phyloP scores from a whole-genome alignment of 2,888 invertebrate genomes.

The Spisula solida region DNA sequence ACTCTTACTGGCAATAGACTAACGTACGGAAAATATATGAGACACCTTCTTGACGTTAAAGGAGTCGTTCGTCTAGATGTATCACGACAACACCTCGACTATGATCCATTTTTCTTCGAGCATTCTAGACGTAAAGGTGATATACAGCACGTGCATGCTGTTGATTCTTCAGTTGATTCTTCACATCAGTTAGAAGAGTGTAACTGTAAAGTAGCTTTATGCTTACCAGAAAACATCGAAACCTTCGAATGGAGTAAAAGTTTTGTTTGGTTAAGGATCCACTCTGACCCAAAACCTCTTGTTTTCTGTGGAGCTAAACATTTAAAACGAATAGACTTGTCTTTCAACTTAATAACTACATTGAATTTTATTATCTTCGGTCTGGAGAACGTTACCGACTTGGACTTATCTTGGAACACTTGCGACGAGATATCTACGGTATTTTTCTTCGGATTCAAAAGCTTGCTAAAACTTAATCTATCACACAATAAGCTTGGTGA shows the following conservation, averaged over 20 bases:
- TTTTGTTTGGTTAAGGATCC: constrained; percentile 42
- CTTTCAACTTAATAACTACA: constrained; percentile 57
- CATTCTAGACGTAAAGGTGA: constrained; percentile 2
- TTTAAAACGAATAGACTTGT: constrained; percentile 51
- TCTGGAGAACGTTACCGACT: constrained; percentile 36
- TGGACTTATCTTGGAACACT: constrained; percentile 65
- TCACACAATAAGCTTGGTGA: constrained; percentile 48
- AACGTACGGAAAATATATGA: constrained; percentile 42
- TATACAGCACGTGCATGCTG: neutral
- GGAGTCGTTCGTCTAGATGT: constrained; percentile 48
- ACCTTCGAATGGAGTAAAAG: constrained; percentile 49
- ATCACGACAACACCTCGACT: constrained; percentile 60
- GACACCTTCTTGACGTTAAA: constrained; percentile 9
- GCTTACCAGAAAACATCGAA: constrained; percentile 23
- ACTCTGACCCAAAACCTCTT: neutral
- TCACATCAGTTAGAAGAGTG: too few species aligned
- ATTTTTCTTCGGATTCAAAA: constrained; percentile 54
- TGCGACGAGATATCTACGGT: constrained; percentile 29
- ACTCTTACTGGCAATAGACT: constrained; percentile 64
- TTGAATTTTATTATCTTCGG: constrained; percentile 61
- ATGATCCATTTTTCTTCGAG: constrained; percentile 53
- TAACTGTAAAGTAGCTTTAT: neutral
- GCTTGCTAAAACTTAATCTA: constrained; percentile 51
- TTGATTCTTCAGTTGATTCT: neutral
- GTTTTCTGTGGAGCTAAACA: constrained; percentile 28